Conservation (phyloP, 1,140 invertebrate genomes). For the Procambarus virginalis region DNA sequence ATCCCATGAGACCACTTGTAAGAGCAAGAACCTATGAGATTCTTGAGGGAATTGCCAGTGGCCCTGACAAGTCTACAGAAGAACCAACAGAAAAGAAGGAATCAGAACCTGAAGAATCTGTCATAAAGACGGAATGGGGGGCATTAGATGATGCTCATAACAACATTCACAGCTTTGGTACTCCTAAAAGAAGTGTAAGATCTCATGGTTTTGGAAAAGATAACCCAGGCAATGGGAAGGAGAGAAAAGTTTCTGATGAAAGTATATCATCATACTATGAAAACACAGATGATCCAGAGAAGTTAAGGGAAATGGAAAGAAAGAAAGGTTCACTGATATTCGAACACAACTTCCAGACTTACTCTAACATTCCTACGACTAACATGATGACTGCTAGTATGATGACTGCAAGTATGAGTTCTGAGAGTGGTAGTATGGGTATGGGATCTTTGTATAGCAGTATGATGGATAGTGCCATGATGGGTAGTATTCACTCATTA, state of each 20-base stretch:
- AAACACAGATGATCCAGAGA: constrained; percentile 56
- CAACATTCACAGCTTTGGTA: background rate
- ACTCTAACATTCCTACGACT: constrained; percentile 65
- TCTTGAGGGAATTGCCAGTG: constrained; percentile 34
- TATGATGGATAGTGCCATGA: constrained; percentile 62
- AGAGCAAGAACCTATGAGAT: constrained; percentile 65
- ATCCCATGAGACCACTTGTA: constrained; percentile 50
- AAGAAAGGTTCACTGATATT: constrained; percentile 67
- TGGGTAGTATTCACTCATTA: constrained; percentile 62
- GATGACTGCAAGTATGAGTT: constrained; percentile 65
- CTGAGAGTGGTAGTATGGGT: constrained; percentile 63
- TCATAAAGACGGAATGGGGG: background rate
- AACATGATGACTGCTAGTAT: constrained; percentile 67
- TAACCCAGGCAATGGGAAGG: constrained; percentile 13
- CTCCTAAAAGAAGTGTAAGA: constrained; percentile 18
- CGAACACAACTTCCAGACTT: constrained; percentile 67
- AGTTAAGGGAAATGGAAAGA: constrained; percentile 58
- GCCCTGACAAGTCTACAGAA: background rate
- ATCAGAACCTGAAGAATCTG: background rate
- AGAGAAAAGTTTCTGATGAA: constrained; percentile 53
- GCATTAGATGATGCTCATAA: background rate
- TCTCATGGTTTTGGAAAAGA: constrained; percentile 10
- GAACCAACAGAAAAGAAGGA: constrained; percentile 1
- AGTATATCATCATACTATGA: constrained; percentile 28
- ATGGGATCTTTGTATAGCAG: constrained; percentile 58